phyloP scores from a whole-genome alignment of 2,888 invertebrate species.

The Mimachlamys varia region DNA sequence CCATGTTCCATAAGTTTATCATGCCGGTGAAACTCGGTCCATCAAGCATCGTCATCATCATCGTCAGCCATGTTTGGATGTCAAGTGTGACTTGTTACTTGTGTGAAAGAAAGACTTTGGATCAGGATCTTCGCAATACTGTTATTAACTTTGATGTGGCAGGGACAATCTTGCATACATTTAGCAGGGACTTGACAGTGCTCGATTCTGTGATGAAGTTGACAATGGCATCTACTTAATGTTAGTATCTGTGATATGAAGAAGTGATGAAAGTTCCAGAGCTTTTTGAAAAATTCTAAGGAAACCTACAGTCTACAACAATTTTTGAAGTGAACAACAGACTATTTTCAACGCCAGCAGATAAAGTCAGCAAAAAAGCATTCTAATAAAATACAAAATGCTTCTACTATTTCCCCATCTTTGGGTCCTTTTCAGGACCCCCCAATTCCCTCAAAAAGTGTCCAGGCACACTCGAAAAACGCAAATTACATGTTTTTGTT shows the following conservation, averaged over 20 bases:
- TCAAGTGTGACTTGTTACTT: slow-evolving; percentile 28
- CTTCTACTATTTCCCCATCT: slow-evolving; percentile 57
- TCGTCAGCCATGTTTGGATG: background rate
- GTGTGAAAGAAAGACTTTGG: slow-evolving; percentile 11
- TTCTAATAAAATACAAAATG: slow-evolving; percentile 28
- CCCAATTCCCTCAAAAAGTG: slow-evolving; percentile 66
- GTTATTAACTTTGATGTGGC: slow-evolving; percentile 34
- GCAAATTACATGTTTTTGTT: background rate
- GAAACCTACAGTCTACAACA: slow-evolving; percentile 32
- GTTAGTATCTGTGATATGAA: slow-evolving; percentile 31
- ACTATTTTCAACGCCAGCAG: slow-evolving; percentile 24
- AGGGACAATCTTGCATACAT: background rate
- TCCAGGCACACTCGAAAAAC: background rate
- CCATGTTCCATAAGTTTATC: background rate
- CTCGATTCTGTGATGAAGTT: slow-evolving; percentile 33
- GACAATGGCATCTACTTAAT: slow-evolving; percentile 28
- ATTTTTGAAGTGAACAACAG: slow-evolving; percentile 23
- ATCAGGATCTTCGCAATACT: slow-evolving; percentile 31
- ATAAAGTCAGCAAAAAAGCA: slow-evolving; percentile 10
- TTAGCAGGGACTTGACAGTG: slow-evolving; percentile 33
- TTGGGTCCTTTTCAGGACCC: slow-evolving; percentile 78
- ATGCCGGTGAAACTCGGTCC: slow-evolving; percentile 4
- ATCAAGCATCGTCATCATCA: background rate
- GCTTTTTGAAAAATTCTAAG: slow-evolving; percentile 29
- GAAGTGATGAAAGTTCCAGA: slow-evolving; percentile 34